phyloP scores from a whole-genome alignment of 2,113 vertebrate genomes.

The Pelecanoides urinatrix region DNA sequence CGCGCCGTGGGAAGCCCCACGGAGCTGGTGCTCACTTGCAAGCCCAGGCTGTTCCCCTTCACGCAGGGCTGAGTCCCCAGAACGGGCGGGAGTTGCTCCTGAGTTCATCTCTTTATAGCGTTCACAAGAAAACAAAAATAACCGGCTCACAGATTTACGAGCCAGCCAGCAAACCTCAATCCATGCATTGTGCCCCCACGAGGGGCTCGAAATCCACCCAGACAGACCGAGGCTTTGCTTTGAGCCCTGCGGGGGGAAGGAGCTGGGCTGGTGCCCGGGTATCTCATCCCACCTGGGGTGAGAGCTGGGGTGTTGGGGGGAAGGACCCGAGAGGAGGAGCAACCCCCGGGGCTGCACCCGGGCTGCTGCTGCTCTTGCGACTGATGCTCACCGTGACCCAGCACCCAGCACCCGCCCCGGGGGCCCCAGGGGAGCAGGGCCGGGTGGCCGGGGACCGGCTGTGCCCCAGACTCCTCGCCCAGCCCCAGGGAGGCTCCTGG shows the following conservation, averaged over 20 bases:
- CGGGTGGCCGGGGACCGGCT: fast-evolving
- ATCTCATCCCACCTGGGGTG: not conserved
- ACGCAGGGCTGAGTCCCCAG: not conserved
- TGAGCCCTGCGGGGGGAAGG: not conserved
- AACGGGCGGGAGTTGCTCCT: not conserved
- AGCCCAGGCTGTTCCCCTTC: not conserved
- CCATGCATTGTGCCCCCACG: fast-evolving
- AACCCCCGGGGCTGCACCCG: fast-evolving
- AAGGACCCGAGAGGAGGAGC: not conserved
- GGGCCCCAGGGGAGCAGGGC: not conserved
- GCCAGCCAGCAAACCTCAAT: not conserved
- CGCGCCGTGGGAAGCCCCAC: fast-evolving
- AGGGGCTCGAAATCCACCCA: not conserved
- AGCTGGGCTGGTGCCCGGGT: not conserved
- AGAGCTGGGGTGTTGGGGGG: not conserved
- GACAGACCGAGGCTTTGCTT: not conserved
- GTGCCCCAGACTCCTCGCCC: not conserved
- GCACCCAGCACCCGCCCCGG: fast-evolving
- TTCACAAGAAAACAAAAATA: not conserved
- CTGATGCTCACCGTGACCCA: not conserved
- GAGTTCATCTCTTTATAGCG: not conserved
- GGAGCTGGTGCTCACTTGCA: fast-evolving
- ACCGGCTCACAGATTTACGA: not conserved
- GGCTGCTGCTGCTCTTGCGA: not conserved
- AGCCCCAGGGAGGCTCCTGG: not conserved